phyloP scores from a whole-genome alignment of 2,888 invertebrate genomes.

The Athripsodes cinereus region DNA sequence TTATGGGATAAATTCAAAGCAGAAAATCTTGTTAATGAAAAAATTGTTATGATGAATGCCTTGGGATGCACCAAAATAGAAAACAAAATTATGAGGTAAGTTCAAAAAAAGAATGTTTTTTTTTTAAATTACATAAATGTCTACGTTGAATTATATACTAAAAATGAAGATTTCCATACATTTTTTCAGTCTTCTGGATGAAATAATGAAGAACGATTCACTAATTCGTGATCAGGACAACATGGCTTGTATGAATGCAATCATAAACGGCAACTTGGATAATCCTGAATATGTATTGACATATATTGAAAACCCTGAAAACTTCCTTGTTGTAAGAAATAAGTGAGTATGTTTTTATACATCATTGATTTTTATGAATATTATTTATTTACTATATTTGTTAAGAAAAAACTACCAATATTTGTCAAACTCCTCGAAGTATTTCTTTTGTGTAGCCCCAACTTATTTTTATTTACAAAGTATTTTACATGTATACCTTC shows the following conservation, averaged over 20 bases:
- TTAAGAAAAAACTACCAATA: too few species aligned
- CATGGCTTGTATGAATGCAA: neutral
- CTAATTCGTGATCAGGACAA: neutral
- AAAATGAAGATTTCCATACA: too few species aligned
- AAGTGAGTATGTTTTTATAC: too few species aligned
- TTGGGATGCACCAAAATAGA: slow-evolving; percentile 61
- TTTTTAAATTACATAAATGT: too few species aligned
- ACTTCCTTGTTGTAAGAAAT: neutral
- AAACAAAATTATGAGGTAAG: slow-evolving; percentile 40
- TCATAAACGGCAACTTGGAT: neutral
- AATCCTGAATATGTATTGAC: neutral
- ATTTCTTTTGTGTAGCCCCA: too few species aligned
- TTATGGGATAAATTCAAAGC: slow-evolving; percentile 56
- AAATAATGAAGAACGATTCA: neutral
- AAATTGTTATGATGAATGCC: slow-evolving; percentile 55
- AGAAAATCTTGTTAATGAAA: slow-evolving; percentile 62
- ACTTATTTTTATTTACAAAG: too few species aligned
- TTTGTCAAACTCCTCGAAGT: too few species aligned
- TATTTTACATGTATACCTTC: too few species aligned
- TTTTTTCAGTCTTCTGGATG: neutral
- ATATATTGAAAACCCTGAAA: neutral
- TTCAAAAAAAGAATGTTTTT: too few species aligned
- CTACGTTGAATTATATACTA: too few species aligned
- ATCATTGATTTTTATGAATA: too few species aligned
- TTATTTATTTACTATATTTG: too few species aligned